A percentile compares a stretch with the other conserved stretches of the same genome.
Conservation (phyloP, 2,888 invertebrate genomes). For the Endotricha flammealis region DNA sequence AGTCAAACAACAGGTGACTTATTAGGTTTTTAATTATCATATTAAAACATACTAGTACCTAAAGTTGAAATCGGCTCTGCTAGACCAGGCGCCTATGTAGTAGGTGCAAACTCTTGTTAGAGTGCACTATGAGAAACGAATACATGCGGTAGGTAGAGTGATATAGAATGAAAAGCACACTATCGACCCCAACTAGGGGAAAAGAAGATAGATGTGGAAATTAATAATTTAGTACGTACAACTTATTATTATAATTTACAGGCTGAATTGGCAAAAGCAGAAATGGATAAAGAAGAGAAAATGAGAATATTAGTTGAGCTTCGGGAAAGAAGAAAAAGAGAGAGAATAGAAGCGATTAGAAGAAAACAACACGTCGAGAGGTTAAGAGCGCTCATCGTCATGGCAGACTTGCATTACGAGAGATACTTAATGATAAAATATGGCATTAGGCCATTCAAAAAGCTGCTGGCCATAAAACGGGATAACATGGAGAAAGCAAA, state of each 20-base stretch:
- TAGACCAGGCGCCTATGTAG: too few species aligned
- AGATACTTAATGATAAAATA: slow-evolving; percentile 54
- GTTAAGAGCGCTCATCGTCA: slow-evolving; percentile 63
- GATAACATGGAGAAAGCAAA: slow-evolving; percentile 66
- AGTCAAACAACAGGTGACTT: slow-evolving; percentile 64
- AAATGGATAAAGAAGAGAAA: slow-evolving; percentile 81
- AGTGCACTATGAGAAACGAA: too few species aligned
- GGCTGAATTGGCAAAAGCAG: slow-evolving; percentile 68
- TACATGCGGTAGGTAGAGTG: too few species aligned
- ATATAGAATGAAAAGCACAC: too few species aligned
- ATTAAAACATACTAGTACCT: too few species aligned
- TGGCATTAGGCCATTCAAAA: slow-evolving; percentile 53
- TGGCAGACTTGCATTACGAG: slow-evolving; percentile 73
- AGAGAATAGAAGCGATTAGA: slow-evolving; percentile 79
- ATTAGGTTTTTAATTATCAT: too few species aligned
- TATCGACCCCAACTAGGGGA: too few species aligned
- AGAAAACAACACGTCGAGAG: slow-evolving; percentile 74
- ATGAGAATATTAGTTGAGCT: slow-evolving; percentile 78
- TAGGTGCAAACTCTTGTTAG: too few species aligned
- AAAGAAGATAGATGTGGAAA: too few species aligned
- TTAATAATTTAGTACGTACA: neutral
- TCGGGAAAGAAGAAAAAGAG: slow-evolving; percentile 78
- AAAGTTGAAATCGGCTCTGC: too few species aligned
- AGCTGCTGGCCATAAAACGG: slow-evolving; percentile 47
- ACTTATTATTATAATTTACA: slow-evolving; percentile 24